A percentile compares a stretch with the other conserved stretches of the same genome.
These are phyloP conservation scores for Sebastes diaconus DNA, from an alignment of 2,797 vertebrate species.

Conservation along the genomic window DNA sequence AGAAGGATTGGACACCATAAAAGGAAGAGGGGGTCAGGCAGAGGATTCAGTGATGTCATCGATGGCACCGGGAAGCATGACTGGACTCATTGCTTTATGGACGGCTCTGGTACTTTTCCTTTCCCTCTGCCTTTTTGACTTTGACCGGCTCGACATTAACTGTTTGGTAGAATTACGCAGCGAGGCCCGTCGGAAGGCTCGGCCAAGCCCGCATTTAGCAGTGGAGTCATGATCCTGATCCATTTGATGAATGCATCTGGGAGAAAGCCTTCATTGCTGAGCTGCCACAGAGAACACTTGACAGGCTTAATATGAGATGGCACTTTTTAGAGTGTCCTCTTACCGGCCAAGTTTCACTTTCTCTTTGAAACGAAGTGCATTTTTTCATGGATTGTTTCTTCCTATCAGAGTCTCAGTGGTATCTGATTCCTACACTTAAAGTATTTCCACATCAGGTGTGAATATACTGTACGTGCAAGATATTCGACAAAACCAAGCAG, in stretches of 20 bases:
- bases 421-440: neutral
- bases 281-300: constrained; percentile 28
- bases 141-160: constrained; percentile 55
- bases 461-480: neutral
- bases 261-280: constrained; percentile 14
- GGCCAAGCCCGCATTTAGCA: constrained; percentile 46
- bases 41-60: constrained; percentile 57
- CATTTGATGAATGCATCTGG: constrained; percentile 53
- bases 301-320: constrained; percentile 41
- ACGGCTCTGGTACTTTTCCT: constrained; percentile 42
- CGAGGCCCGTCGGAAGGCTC: neutral
- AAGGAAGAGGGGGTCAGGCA: constrained; percentile 7
- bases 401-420: neutral
- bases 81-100: constrained; percentile 46
- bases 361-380: neutral
- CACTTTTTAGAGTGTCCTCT: constrained; percentile 37
- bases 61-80: constrained; percentile 11
- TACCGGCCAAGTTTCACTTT: constrained; percentile 13
- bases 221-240: constrained; percentile 31
- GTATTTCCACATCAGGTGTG: neutral
- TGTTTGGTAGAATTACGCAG: constrained; percentile 51
- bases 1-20: constrained; percentile 18
- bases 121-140: constrained; percentile 59
- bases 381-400: neutral
- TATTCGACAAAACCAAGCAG: neutral